Percentiles rank a stretch among this genome's conserved stretches.
phyloP scores from a whole-genome alignment of 2,113 vertebrate genomes.

The Raphicerus campestris region DNA sequence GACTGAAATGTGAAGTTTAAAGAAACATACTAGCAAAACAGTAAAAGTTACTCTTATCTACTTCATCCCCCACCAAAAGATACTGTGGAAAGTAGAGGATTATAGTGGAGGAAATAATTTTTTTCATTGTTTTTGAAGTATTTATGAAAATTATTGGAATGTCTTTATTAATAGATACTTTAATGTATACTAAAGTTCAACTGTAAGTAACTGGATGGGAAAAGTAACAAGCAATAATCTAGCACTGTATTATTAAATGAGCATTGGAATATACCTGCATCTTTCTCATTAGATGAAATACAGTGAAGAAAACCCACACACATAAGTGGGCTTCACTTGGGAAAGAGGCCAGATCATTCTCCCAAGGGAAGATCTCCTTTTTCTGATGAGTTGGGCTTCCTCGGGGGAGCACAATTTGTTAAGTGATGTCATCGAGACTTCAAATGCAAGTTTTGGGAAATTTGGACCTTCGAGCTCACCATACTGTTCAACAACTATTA shows the following conservation, averaged over 20 bases:
- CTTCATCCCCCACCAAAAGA: not conserved
- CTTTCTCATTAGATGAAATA: not conserved
- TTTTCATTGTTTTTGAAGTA: not conserved
- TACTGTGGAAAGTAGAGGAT: not conserved
- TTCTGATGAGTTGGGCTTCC: not conserved
- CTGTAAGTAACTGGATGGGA: not conserved
- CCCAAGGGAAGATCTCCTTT: not conserved
- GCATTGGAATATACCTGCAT: accelerated
- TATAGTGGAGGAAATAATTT: not conserved
- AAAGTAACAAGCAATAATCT: not conserved
- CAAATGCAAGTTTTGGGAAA: not conserved
- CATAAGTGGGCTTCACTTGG: not conserved
- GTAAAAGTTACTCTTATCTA: not conserved
- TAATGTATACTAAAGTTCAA: not conserved
- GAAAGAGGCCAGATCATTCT: too few relatives aligned
- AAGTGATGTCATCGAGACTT: not conserved
- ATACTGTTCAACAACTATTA: not conserved
- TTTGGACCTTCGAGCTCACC: accelerated
- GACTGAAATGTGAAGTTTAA: not conserved
- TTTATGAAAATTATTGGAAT: not conserved
- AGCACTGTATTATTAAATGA: not conserved
- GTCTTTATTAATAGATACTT: not conserved
- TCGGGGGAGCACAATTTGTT: accelerated
- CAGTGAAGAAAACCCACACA: accelerated
- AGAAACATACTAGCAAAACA: not conserved